Evolutionary conservation across 2,797 vertebrate genomes (phyloP).

Genomic region (Ctenopoma multispine): DNA sequence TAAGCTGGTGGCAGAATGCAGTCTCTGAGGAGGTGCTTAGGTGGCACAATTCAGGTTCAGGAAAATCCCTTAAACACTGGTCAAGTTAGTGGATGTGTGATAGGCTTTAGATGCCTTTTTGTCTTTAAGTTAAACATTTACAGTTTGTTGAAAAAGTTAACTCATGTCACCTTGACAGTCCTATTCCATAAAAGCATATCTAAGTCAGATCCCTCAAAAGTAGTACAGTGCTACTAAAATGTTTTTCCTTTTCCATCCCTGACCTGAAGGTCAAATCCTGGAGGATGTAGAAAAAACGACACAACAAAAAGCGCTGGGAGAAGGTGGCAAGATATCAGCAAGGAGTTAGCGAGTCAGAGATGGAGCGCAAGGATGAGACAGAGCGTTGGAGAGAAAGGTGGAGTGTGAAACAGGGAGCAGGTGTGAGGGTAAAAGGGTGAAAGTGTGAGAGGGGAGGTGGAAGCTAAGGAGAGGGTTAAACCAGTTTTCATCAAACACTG

Average conservation of each 20-base stretch:
- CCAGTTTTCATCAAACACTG: slow-evolving; percentile 14
- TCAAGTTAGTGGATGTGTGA: background rate
- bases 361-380: slow-evolving; percentile 37
- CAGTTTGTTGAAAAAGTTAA: background rate
- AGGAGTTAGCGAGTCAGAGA: slow-evolving; percentile 45
- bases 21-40: background rate
- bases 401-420: slow-evolving; percentile 64
- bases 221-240: background rate
- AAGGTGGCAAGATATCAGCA: slow-evolving; percentile 49
- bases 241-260: slow-evolving; percentile 10
- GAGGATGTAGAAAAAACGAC: slow-evolving; percentile 31
- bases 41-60: background rate
- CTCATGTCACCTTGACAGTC: background rate
- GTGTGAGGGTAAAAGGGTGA: slow-evolving; percentile 61
- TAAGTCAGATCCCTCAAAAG: slow-evolving; percentile 18
- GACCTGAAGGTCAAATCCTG: slow-evolving; percentile 29
- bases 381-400: slow-evolving; percentile 43
- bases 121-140: background rate
- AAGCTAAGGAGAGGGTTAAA: slow-evolving; percentile 47
- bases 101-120: background rate
- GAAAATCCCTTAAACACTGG: background rate
- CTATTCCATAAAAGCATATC: background rate
- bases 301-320: slow-evolving; percentile 25
- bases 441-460: slow-evolving; percentile 34
- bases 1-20: background rate